Evolutionary conservation across 2,113 vertebrate genomes (phyloP).

Genomic region (Anguilla japonica): DNA sequence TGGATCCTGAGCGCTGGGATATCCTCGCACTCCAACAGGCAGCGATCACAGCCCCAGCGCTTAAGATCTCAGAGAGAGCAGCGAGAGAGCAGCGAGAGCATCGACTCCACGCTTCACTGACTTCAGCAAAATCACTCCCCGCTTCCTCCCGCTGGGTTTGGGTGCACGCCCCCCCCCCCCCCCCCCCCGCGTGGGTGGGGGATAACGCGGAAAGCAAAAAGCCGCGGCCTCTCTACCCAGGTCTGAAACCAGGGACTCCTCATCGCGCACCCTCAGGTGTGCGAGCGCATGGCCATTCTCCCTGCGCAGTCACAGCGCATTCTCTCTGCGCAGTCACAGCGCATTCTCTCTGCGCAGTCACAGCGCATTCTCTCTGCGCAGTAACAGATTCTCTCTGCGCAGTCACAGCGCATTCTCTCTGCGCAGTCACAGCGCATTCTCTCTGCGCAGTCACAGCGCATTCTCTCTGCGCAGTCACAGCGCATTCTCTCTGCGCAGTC

Average conservation of each 20-base stretch:
- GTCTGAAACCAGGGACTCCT: not conserved
- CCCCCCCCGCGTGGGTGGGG: no score
- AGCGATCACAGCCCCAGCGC: not conserved
- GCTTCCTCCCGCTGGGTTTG: not conserved
- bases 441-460: no score
- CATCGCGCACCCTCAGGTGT: constrained; percentile 35
- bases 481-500: no score
- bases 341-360: no score
- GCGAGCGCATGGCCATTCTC: constrained; percentile 14
- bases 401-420: no score
- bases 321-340: no score
- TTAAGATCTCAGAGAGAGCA: not conserved
- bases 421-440: no score
- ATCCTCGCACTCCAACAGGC: not conserved
- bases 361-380: no score
- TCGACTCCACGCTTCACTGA: constrained; percentile 47
- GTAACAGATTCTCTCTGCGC: no score
- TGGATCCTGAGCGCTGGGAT: not conserved
- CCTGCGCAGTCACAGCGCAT: no score
- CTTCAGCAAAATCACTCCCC: constrained; percentile 59
- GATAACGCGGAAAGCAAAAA: not conserved
- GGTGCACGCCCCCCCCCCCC: no score
- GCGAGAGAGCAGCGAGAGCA: constrained; percentile 5
- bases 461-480: no score
- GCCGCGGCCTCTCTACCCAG: not conserved